Percentiles rank a stretch among this genome's conserved stretches.
phyloP scores from a whole-genome alignment of 2,797 vertebrate species.

The Leucoraja ocellata region DNA sequence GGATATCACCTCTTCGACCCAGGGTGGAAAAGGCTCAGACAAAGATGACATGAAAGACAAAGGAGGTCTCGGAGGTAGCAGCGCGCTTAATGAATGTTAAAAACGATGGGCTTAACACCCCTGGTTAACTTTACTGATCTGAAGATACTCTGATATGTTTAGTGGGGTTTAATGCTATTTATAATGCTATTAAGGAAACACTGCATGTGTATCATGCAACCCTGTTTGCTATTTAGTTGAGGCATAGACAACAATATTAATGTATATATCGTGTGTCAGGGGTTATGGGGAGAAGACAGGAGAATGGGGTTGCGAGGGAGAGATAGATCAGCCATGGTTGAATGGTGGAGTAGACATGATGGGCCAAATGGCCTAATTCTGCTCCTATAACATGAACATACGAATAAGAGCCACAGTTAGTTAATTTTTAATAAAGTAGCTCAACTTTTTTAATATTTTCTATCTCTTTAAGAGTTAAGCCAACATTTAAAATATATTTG shows the following conservation, averaged over 20 bases:
- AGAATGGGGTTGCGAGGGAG: too few species aligned
- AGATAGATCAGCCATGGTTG: too few species aligned
- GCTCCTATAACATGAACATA: too few species aligned
- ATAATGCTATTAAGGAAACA: background rate
- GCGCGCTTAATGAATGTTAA: conserved; percentile 10
- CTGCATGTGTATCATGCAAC: background rate
- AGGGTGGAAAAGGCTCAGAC: conserved; percentile 77
- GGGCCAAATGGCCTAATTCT: too few species aligned
- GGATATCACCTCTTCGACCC: conserved; percentile 74
- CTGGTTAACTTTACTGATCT: background rate
- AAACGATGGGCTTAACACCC: conserved; percentile 9
- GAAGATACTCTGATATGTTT: background rate
- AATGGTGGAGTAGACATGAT: too few species aligned
- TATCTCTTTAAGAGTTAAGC: background rate
- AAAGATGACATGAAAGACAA: conserved; percentile 75
- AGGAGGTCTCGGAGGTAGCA: conserved; percentile 50
- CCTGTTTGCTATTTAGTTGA: background rate
- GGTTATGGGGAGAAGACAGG: too few species aligned
- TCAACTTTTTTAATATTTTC: conserved; percentile 27
- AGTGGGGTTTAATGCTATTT: background rate
- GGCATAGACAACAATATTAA: background rate
- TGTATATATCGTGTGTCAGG: background rate
- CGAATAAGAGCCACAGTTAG: conserved; percentile 39
- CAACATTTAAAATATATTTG: too few species aligned
- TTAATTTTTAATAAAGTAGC: conserved; percentile 40